Base-by-base conservation (phyloP, 2,888 invertebrate species). In the Anticlea derivata region DNA sequence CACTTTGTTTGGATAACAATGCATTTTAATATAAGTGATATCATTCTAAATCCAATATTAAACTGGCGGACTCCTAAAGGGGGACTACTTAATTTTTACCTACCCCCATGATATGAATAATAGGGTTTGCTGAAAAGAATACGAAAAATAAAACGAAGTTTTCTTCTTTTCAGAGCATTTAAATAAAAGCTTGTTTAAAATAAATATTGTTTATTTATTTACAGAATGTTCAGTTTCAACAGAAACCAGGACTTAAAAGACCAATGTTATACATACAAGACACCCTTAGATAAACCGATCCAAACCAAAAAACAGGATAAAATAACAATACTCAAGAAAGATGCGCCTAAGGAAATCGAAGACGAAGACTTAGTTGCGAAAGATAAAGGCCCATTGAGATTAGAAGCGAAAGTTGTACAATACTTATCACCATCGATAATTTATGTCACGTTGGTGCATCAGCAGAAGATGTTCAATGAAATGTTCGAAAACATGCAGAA, bases 341-440 rank as follows among this genome's bases (percentile, higher is more conserved):
- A 63, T 26, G 24, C 66, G 0, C 22, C 54, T 0, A 24, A 60
- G 0, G 55, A 52, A 30, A 41, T 65, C 0, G 62, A 73, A 6
- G 68, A 75, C 0, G 61, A 72, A 0, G 75, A 83, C 37, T 67
- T 87, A 26, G 70, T 80, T 6, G 88, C 83, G 0, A 89, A 84
- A 71, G 84, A 88, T 55, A 87, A 89, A 46, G 91, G 91, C 0
- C 92, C 92, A 0, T 80, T 91, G 22, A 84, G 86, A 53, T 50
- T 92, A 7, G 84, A 86, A 60, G 91, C 92, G 0, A 81, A 86
- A 53, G 62, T 94, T 1, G 64, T 92, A 0, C 79, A 91, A 26
- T 86, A 91, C 17, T 78, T 84, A 6, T 90, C 92, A 3, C 94
- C 94, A 0, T 92, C 92, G 7, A 83, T 91, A 24, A 90, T 95